phyloP scores from a whole-genome alignment of 2,113 vertebrate genomes.

The Lanius collurio region DNA sequence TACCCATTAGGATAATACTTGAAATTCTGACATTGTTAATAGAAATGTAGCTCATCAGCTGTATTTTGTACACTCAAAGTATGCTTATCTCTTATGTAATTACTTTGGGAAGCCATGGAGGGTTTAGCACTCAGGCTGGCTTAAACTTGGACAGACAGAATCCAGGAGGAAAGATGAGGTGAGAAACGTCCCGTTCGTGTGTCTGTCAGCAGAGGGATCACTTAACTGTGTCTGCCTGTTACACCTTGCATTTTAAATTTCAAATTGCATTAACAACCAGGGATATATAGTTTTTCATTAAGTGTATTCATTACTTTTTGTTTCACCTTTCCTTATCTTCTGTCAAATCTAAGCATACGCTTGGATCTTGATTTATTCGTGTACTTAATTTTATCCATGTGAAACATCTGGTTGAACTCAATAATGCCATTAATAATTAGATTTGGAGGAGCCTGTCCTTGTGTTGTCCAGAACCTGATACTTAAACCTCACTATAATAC shows the following conservation, averaged over 20 bases:
- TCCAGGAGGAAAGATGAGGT: background rate
- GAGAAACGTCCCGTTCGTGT: background rate
- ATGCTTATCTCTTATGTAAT: background rate
- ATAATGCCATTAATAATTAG: conserved; percentile 51
- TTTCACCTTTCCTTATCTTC: conserved; percentile 33
- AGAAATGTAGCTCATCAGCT: background rate
- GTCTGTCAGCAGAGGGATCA: background rate
- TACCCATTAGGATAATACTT: background rate
- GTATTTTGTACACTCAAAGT: background rate
- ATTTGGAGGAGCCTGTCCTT: background rate
- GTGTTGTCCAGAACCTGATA: background rate
- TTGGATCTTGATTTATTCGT: conserved; percentile 40
- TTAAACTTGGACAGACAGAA: background rate
- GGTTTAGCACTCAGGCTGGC: background rate
- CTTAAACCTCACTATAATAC: background rate
- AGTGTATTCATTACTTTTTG: conserved; percentile 16
- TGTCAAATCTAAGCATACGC: background rate
- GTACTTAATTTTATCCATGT: conserved; percentile 55
- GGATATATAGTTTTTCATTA: background rate
- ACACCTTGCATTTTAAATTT: background rate
- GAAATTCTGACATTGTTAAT: background rate
- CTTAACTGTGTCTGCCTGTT: background rate
- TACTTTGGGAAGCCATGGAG: background rate
- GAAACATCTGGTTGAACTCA: conserved; percentile 47
- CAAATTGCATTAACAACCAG: background rate